A percentile compares a stretch with the other conserved stretches of the same genome.
These are phyloP conservation scores for Eudyptes chrysolophus DNA, from an alignment of 2,113 vertebrate genomes.

Conservation along the genomic window DNA sequence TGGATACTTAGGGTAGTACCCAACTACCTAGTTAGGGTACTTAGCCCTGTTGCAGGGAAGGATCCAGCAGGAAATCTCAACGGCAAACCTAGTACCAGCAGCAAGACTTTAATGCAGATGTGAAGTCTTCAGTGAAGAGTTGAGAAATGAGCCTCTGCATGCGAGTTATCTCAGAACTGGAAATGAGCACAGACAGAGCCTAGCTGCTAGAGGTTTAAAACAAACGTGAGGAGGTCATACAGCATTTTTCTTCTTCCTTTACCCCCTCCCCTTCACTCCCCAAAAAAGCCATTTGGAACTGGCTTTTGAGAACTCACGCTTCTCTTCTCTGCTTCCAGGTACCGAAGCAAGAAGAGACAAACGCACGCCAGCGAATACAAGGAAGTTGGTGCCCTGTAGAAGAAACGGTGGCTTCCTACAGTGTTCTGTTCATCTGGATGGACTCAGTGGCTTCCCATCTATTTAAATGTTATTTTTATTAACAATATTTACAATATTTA, in stretches of 20 bases:
- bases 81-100: not conserved
- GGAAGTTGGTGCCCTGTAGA: constrained; percentile 51
- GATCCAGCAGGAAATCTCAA: not conserved
- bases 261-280: not conserved
- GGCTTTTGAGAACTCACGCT: not conserved
- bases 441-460: not conserved
- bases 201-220: not conserved
- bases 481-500: constrained; percentile 71
- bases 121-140: not conserved
- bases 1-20: no score
- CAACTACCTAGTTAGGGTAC: not conserved
- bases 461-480: constrained; percentile 71
- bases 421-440: not conserved
- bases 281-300: not conserved
- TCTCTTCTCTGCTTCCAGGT: not conserved
- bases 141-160: not conserved
- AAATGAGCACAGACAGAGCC: not conserved
- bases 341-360: constrained; percentile 37
- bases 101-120: not conserved
- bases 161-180: not conserved
- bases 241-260: not conserved
- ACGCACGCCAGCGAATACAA: not conserved
- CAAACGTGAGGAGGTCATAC: not conserved
- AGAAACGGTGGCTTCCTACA: not conserved
- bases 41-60: not conserved